phyloP scores from a whole-genome alignment of 2,888 invertebrate genomes.

The Leptopterna dolabrata region DNA sequence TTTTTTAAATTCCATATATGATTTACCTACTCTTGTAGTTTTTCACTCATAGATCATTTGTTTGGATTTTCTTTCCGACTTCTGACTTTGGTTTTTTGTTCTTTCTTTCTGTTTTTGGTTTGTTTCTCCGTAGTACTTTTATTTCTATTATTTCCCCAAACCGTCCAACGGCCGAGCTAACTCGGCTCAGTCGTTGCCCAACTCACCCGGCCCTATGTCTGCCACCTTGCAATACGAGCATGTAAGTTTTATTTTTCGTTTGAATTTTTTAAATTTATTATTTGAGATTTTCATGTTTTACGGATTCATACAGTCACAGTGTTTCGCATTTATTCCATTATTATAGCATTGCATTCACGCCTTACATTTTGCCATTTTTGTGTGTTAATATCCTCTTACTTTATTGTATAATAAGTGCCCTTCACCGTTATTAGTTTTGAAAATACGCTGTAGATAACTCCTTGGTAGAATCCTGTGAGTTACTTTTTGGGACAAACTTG shows the following conservation, averaged over 20 bases:
- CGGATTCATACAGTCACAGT: neutral
- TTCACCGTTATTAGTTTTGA: too few species aligned
- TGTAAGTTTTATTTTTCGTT: slow-evolving; percentile 58
- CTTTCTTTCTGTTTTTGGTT: slow-evolving; percentile 49
- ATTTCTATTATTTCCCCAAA: slow-evolving; percentile 58
- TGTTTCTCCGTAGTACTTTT: slow-evolving; percentile 55
- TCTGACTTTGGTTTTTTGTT: slow-evolving; percentile 28
- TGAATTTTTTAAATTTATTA: too few species aligned
- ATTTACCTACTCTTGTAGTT: neutral
- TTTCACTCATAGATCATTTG: neutral
- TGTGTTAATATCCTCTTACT: too few species aligned
- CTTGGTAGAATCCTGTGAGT: too few species aligned
- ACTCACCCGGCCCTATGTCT: slow-evolving; percentile 61
- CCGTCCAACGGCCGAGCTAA: slow-evolving; percentile 56
- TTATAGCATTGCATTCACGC: too few species aligned
- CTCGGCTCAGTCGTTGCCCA: slow-evolving; percentile 61
- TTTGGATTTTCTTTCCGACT: slow-evolving; percentile 43
- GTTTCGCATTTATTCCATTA: too few species aligned
- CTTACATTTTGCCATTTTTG: too few species aligned
- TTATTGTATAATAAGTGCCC: too few species aligned
- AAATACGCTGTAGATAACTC: too few species aligned
- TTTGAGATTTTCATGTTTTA: neutral
- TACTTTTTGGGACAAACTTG: too few species aligned
- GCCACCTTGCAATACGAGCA: slow-evolving; percentile 61
- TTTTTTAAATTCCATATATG: too few species aligned